Evolutionary conservation across 2,797 vertebrate species (phyloP).

Genomic region (Hemibagrus guttatus): DNA sequence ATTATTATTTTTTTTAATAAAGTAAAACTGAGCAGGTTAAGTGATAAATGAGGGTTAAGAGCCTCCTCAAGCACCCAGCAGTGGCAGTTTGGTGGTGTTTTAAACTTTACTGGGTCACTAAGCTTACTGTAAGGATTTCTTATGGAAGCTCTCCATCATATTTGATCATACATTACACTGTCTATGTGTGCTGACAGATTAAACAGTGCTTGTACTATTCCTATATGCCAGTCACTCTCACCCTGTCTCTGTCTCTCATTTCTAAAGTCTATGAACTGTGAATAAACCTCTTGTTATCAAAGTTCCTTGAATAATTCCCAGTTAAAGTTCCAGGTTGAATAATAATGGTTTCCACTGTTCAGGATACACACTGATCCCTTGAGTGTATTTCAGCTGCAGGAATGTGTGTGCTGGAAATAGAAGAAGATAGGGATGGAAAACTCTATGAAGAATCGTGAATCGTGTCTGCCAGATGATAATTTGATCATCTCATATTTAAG

Average conservation of each 20-base stretch:
- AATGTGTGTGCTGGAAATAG: constrained; percentile 88
- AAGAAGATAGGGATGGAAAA: constrained; percentile 94
- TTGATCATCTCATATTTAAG: neutral
- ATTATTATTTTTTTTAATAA: too few relatives aligned
- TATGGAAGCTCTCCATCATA: neutral
- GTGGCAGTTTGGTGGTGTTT: too few relatives aligned
- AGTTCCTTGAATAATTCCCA: constrained; percentile 34
- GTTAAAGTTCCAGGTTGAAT: constrained; percentile 39
- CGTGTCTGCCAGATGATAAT: constrained; percentile 89
- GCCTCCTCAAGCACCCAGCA: too few relatives aligned
- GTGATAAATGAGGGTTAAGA: too few relatives aligned
- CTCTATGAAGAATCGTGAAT: constrained; percentile 96
- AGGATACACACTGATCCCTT: constrained; percentile 23
- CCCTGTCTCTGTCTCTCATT: neutral
- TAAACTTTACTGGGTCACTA: too few relatives aligned
- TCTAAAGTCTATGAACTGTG: constrained; percentile 39
- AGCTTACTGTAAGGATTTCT: neutral
- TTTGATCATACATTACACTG: neutral
- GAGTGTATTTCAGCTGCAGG: constrained; percentile 69
- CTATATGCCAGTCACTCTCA: too few relatives aligned
- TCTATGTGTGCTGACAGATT: neutral
- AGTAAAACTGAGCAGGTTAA: too few relatives aligned
- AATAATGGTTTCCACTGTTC: constrained; percentile 16
- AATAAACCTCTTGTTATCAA: constrained; percentile 31
- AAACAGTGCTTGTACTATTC: neutral